Percentiles rank a stretch among this genome's conserved stretches.
Conservation (phyloP, 2,797 vertebrate genomes). For the Pangasius djambal region DNA sequence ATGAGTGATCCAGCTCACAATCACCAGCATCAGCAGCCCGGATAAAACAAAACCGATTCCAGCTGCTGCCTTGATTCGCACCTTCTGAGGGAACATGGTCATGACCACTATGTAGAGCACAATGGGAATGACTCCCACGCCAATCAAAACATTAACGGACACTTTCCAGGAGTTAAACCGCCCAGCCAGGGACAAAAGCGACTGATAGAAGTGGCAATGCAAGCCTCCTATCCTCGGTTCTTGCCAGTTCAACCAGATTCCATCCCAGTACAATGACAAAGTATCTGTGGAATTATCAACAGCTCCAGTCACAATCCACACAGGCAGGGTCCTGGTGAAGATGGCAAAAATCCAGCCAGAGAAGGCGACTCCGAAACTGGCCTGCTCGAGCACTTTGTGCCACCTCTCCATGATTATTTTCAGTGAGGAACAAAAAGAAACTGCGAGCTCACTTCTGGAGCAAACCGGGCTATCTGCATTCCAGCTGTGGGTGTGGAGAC, state of each 20-base stretch:
- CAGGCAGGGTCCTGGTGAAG: slow-evolving; percentile 84
- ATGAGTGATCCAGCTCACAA: slow-evolving; percentile 88
- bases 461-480: slow-evolving; percentile 69
- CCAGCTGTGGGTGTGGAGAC: slow-evolving; percentile 52
- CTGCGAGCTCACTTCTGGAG: slow-evolving; percentile 39
- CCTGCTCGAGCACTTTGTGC: slow-evolving; percentile 64
- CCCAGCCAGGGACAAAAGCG: slow-evolving; percentile 84
- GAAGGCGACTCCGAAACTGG: slow-evolving; percentile 71
- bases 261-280: slow-evolving; percentile 91
- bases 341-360: slow-evolving; percentile 87
- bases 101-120: slow-evolving; percentile 75
- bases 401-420: slow-evolving; percentile 65
- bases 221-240: slow-evolving; percentile 90
- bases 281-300: slow-evolving; percentile 86
- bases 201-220: slow-evolving; percentile 90
- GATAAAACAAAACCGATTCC: slow-evolving; percentile 82
- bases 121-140: slow-evolving; percentile 76
- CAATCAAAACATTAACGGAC: slow-evolving; percentile 78
- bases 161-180: slow-evolving; percentile 87
- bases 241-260: slow-evolving; percentile 94
- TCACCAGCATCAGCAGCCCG: slow-evolving; percentile 82
- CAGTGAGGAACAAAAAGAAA: slow-evolving; percentile 47
- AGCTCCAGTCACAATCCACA: slow-evolving; percentile 89
- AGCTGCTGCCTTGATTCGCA: slow-evolving; percentile 80
- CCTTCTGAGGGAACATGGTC: slow-evolving; percentile 72